Evolutionary conservation across 2,797 vertebrate genomes (phyloP).

Genomic region (Parambassis ranga): DNA sequence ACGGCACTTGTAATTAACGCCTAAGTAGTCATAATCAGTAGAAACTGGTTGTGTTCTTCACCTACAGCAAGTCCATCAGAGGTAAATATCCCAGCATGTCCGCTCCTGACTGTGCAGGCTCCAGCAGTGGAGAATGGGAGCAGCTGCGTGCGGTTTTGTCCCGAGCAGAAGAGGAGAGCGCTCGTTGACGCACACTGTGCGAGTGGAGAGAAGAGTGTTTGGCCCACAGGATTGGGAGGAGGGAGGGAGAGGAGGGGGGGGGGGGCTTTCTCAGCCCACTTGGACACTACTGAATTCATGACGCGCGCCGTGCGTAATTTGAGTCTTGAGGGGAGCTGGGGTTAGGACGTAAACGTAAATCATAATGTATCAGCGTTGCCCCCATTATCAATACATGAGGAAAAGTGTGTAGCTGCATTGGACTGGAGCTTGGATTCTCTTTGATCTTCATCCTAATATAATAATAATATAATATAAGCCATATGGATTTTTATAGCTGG

Average conservation of each 20-base stretch:
- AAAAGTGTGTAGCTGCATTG: not conserved
- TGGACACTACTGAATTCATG: slow-evolving; percentile 33
- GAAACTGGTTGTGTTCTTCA: not conserved
- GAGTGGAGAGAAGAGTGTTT: slow-evolving; percentile 39
- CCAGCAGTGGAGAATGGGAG: slow-evolving; percentile 42
- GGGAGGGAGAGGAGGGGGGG: not conserved
- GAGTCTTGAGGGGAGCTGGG: not conserved
- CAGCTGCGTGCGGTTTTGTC: slow-evolving; percentile 63
- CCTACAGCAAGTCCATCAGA: slow-evolving; percentile 30
- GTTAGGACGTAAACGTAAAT: not conserved
- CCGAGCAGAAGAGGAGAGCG: slow-evolving; percentile 38
- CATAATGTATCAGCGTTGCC: not conserved
- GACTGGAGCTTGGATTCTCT: not conserved
- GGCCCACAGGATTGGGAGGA: slow-evolving; percentile 4
- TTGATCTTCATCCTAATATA: not conserved
- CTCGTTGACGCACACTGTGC: slow-evolving; percentile 39
- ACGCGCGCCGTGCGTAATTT: slow-evolving; percentile 54
- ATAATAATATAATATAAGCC: too few relatives aligned
- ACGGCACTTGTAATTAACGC: not conserved
- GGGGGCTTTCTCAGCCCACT: slow-evolving; percentile 9
- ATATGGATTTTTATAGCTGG: too few relatives aligned
- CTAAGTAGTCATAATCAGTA: not conserved
- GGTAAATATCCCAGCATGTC: slow-evolving; percentile 32
- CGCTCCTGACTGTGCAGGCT: slow-evolving; percentile 12
- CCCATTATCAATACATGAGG: not conserved